Evolutionary conservation across 1,140 invertebrate genomes (phyloP), one percentile per base, ranked within the genome.

Genomic region (Drosophila willistoni): DNA sequence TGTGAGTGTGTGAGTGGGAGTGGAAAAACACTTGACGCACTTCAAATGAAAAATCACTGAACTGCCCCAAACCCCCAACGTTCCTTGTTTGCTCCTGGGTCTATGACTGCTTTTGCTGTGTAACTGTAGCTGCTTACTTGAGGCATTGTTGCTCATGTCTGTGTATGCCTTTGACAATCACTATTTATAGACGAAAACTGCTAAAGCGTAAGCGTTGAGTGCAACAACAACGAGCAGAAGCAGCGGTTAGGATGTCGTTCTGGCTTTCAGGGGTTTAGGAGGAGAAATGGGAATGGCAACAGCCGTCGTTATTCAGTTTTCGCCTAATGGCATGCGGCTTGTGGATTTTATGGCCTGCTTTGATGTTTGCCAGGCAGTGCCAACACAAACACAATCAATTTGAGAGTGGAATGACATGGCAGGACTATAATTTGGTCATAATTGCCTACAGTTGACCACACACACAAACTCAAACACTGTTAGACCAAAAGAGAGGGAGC

Each of bases 11-110:
- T 64, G 70, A 71, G 68, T 68, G 68, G 71, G 71, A 19, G 60
- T 70, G 60, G 71, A 71, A 86, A 86, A 85, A 79, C 83, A 87
- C 83, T 87, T 86, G 68, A 59, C 70, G 73, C 74, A 83, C 83
- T 87, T 89, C 68, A 89, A 79, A 81, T 89, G 84, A 89, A 84
- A 89, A 84, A 89, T 84, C 85, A 89, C 79, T 42, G 59, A 56
- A 56, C 69, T 70, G 61, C 68, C 62, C 55, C 41, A 13, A 29
- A 29, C 7, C 14, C 51, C 54, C 54, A 68, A 36, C 9, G 34
- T 29, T 36, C 9, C 36, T 13, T 13, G 10, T 13, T 13, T 13
- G 36, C 36, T 29, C 60, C 55, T 34, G 29, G 29, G 29, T 29
- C 29, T 29, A 14, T 22, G 17, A 12, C 9, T 47, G 7, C 44